A percentile compares a stretch with the other conserved stretches of the same genome.
These are phyloP conservation scores for Gambusia holbrooki DNA, from an alignment of 2,113 vertebrate genomes.

Conservation along the genomic window DNA sequence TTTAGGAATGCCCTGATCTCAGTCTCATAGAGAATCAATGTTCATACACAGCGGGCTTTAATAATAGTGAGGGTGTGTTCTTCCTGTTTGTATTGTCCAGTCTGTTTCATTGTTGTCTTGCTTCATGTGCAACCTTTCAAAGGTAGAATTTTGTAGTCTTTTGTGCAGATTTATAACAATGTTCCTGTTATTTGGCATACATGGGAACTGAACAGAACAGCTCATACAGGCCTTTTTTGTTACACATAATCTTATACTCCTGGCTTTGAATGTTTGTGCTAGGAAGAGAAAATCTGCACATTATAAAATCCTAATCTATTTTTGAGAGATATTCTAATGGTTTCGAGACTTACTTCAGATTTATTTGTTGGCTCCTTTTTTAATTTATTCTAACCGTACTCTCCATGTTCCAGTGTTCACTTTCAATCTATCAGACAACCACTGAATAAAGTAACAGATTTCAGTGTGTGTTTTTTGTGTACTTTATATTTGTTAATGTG, in stretches of 20 bases:
- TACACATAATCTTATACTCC: not conserved
- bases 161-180: too few species aligned
- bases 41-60: too few species aligned
- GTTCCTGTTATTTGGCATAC: too few species aligned
- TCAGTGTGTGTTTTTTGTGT: conserved; percentile 8
- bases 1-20: too few species aligned
- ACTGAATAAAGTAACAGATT: not conserved
- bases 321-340: not conserved
- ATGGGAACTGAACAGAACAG: not conserved
- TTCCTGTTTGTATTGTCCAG: too few species aligned
- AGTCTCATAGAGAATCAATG: too few species aligned
- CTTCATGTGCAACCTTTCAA: too few species aligned
- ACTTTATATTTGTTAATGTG: conserved; percentile 30
- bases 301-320: not conserved
- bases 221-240: not conserved
- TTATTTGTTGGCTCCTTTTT: too few species aligned
- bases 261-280: not conserved
- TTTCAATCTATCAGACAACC: not conserved
- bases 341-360: too few species aligned
- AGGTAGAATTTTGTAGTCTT: too few species aligned
- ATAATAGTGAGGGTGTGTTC: too few species aligned
- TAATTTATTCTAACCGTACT: not conserved
- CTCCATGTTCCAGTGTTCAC: not conserved
- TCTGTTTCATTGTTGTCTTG: too few species aligned
- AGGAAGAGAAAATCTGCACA: not conserved